Percentiles rank a stretch among this genome's conserved stretches.
phyloP scores from a whole-genome alignment of 2,888 invertebrate species.

The Acheta domesticus region DNA sequence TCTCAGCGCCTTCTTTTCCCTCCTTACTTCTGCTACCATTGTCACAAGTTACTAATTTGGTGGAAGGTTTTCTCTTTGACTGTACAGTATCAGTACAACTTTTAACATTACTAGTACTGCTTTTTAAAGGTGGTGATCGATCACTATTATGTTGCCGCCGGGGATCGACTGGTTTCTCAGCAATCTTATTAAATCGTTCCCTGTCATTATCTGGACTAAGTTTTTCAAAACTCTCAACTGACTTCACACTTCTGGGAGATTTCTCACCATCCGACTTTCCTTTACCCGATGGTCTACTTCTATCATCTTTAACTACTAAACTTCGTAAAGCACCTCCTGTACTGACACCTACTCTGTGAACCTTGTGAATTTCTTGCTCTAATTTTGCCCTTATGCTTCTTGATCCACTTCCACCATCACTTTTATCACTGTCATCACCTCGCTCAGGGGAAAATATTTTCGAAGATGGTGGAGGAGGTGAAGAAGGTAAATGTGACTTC shows the following conservation, averaged over 20 bases:
- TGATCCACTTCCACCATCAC: not conserved
- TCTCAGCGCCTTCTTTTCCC: not conserved
- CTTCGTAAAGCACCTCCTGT: conserved; percentile 34
- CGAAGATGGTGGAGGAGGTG: not conserved
- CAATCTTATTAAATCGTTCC: not conserved
- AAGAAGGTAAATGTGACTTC: not conserved
- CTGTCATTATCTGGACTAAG: not conserved
- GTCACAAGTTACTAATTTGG: not conserved
- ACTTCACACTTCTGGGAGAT: not conserved
- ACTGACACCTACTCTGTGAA: conserved; percentile 36
- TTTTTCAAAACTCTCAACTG: not conserved
- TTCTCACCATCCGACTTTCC: conserved; percentile 20
- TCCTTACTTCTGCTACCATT: not conserved
- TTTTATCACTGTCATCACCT: not conserved
- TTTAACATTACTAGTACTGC: conserved; percentile 18
- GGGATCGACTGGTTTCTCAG: not conserved
- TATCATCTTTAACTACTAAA: conserved; percentile 31
- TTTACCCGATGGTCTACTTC: conserved; percentile 26
- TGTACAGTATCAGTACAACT: not conserved
- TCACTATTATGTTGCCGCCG: not conserved
- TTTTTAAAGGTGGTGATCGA: not conserved
- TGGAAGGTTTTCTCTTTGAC: not conserved
- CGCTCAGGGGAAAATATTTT: not conserved
- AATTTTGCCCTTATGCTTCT: conserved; percentile 33
- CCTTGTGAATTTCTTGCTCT: conserved; percentile 34